Evolutionary conservation across 2,888 invertebrate genomes (phyloP).

Genomic region (Agonopterix alstromeriana): DNA sequence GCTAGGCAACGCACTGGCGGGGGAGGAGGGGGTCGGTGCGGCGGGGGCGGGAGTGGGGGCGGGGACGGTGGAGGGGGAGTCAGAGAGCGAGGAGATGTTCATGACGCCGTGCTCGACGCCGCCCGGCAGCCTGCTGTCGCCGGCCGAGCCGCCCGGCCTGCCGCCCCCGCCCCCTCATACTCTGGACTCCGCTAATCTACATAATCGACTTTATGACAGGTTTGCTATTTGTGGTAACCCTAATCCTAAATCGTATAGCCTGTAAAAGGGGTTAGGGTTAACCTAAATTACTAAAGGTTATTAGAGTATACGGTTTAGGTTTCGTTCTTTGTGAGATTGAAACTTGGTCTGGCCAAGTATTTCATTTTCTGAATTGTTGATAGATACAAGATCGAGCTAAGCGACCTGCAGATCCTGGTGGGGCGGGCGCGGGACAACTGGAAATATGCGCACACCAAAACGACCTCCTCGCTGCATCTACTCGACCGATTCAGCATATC

Average conservation of each 20-base stretch:
- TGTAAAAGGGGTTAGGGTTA: no score
- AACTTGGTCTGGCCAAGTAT: no score
- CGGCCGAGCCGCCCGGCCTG: slow-evolving; percentile 49
- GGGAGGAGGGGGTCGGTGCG: slow-evolving; percentile 4
- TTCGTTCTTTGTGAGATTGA: no score
- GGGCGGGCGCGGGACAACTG: slow-evolving; percentile 93
- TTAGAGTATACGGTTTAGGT: no score
- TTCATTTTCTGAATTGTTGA: not conserved
- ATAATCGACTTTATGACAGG: slow-evolving; percentile 54
- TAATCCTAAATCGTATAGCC: no score
- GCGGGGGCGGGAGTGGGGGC: slow-evolving; percentile 78
- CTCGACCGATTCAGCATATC: slow-evolving; percentile 87
- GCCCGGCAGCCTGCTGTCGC: slow-evolving; percentile 85
- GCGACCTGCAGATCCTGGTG: slow-evolving; percentile 90
- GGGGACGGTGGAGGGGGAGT: slow-evolving; percentile 78
- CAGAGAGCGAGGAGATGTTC: slow-evolving; percentile 74
- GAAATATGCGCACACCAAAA: slow-evolving; percentile 90
- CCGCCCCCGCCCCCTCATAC: slow-evolving; percentile 18
- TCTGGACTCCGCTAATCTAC: slow-evolving; percentile 40
- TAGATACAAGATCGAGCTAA: slow-evolving; percentile 86
- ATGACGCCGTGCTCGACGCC: slow-evolving; percentile 93
- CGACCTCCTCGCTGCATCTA: slow-evolving; percentile 90
- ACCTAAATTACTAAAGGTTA: no score
- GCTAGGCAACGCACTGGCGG: slow-evolving; percentile 44
- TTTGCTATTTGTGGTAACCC: slow-evolving; percentile 9